Evolutionary conservation across 2,888 invertebrate genomes (phyloP).

Genomic region (Steinernema carpocapsae): DNA sequence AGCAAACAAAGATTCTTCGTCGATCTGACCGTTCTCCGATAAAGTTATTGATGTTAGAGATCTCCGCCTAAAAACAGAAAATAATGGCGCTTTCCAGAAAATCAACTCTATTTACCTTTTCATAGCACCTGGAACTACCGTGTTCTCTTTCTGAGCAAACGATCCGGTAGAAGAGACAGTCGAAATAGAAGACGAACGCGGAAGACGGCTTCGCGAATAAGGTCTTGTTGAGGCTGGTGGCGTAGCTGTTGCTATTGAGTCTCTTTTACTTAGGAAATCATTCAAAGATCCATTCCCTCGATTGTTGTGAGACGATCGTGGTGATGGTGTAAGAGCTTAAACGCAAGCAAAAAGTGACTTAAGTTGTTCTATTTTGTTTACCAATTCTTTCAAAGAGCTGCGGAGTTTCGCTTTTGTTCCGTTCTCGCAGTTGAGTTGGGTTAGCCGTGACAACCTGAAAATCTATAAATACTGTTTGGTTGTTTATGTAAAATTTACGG

Average conservation of each 20-base stretch:
- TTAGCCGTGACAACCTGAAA: neutral
- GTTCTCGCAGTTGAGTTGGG: neutral
- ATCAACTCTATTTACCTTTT: neutral
- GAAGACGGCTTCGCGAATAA: neutral
- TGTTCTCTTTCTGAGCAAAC: conserved; percentile 43
- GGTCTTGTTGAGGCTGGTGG: conserved; percentile 32
- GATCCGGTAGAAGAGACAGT: conserved; percentile 31
- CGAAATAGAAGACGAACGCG: conserved; percentile 10
- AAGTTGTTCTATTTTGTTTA: conserved; percentile 6
- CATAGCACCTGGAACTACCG: conserved; percentile 39
- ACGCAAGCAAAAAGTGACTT: neutral
- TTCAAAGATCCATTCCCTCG: neutral
- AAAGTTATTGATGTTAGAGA: neutral
- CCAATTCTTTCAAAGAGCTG: conserved; percentile 36
- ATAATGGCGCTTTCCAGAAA: neutral
- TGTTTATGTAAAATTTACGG: no score
- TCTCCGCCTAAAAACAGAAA: neutral
- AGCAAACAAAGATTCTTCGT: conserved; percentile 38
- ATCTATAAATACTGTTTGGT: no score
- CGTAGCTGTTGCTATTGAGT: neutral
- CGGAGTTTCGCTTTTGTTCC: neutral
- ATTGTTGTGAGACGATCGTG: neutral
- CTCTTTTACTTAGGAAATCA: no score
- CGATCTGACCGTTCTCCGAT: conserved; percentile 21
- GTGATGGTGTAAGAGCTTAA: conserved; percentile 29